A percentile compares a stretch with the other conserved stretches of the same genome.
These are phyloP conservation scores for Polypterus bichir DNA, from an alignment of 2,113 vertebrate species.

Conservation along the genomic window DNA sequence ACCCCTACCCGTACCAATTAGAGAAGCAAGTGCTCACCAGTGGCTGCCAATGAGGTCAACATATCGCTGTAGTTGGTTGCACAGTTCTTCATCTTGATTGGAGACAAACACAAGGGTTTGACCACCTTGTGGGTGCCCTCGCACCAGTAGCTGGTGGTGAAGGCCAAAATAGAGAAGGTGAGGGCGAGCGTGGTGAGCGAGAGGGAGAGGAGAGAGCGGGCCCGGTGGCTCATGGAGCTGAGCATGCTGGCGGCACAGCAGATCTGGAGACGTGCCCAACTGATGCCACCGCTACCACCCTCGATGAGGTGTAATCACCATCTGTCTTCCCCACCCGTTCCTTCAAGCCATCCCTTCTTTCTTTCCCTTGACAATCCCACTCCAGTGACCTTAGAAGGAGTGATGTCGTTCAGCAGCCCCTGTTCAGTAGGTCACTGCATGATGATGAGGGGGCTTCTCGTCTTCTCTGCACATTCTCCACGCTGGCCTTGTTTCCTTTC, in stretches of 20 bases:
- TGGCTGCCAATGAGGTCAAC: not conserved
- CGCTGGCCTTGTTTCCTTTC: not conserved
- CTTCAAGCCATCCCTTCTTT: not conserved
- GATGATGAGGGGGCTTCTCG: too few relatives aligned
- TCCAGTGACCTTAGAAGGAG: too few relatives aligned
- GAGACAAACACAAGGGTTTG: conserved; percentile 64
- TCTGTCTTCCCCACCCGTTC: not conserved
- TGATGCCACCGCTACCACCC: not conserved
- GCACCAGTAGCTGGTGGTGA: conserved; percentile 70
- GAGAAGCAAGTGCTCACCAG: too few relatives aligned
- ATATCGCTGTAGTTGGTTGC: conserved; percentile 47
- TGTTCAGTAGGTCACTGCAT: too few relatives aligned
- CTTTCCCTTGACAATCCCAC: not conserved
- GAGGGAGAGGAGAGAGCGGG: conserved; percentile 58
- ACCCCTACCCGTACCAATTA: too few relatives aligned
- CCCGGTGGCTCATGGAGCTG: conserved; percentile 46
- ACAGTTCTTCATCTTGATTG: conserved; percentile 64
- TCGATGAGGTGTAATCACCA: not conserved
- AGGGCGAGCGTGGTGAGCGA: conserved; percentile 56
- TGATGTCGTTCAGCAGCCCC: too few relatives aligned
- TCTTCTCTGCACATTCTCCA: too few relatives aligned
- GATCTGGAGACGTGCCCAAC: not conserved
- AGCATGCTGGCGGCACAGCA: conserved; percentile 32
- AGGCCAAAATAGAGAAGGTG: conserved; percentile 57
- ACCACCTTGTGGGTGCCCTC: conserved; percentile 70